Evolutionary conservation across 1,140 invertebrate species (phyloP).

Genomic region (Zophobas morio): DNA sequence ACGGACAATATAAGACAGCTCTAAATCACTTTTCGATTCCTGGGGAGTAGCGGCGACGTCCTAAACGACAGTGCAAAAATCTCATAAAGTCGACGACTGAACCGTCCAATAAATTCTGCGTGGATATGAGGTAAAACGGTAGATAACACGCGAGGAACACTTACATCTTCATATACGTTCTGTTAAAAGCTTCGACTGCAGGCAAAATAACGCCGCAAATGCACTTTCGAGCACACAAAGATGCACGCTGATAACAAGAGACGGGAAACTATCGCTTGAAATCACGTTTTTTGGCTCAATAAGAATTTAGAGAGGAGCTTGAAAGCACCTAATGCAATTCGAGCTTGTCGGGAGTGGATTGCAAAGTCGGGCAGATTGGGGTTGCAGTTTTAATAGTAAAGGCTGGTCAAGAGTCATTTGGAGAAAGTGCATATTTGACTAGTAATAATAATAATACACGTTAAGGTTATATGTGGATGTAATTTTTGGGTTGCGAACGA

Average conservation of each 20-base stretch:
- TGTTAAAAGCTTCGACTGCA: conserved; percentile 25
- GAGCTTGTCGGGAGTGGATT: no score
- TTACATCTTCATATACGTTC: conserved; percentile 31
- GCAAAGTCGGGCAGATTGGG: no score
- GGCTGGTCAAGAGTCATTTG: no score
- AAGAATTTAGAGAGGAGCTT: no score
- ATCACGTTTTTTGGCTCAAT: no score
- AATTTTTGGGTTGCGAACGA: no score
- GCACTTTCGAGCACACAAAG: not conserved
- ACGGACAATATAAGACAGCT: not conserved
- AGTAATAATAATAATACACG: no score
- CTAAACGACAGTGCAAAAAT: conserved; percentile 22
- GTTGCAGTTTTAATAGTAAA: no score
- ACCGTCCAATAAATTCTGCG: conserved; percentile 22
- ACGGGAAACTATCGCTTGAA: no score
- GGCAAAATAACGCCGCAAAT: conserved; percentile 11
- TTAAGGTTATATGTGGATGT: no score
- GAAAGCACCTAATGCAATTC: no score
- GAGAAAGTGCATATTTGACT: no score
- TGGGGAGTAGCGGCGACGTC: not conserved
- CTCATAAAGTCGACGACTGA: conserved; percentile 23
- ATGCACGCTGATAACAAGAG: not conserved
- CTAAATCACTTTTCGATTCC: conserved; percentile 14
- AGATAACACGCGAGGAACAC: conserved; percentile 32
- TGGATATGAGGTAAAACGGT: conserved; percentile 19